These are phyloP conservation scores for Platynereis dumerilii DNA, from an alignment of 2,888 invertebrate species.

Conservation along the genomic window DNA sequence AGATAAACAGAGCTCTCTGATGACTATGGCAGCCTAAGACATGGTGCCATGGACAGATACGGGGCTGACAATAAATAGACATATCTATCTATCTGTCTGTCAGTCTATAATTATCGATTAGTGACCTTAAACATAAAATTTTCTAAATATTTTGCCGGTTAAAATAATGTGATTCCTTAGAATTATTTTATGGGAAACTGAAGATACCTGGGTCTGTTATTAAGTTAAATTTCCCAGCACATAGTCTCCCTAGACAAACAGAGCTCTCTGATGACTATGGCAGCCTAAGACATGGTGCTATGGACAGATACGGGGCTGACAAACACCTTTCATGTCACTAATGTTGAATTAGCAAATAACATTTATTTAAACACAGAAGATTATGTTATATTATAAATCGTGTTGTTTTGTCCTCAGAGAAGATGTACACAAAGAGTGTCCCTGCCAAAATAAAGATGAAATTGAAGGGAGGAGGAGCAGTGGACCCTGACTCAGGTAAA, in stretches of 20 bases:
- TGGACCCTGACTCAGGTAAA: conserved; percentile 83
- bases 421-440: conserved; percentile 56
- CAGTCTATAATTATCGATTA: background rate
- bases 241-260: conserved; percentile 48
- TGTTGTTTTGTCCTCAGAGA: conserved; percentile 48
- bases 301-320: conserved; percentile 61
- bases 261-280: conserved; percentile 59
- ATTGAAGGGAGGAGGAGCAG: conserved; percentile 84
- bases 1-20: conserved; percentile 54
- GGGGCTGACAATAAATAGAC: conserved; percentile 43
- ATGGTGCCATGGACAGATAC: conserved; percentile 58
- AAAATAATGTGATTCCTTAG: too few species aligned
- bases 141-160: too few species aligned
- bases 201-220: background rate
- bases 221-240: conserved; percentile 28
- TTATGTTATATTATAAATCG: too few species aligned
- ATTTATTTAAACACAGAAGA: background rate
- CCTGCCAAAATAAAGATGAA: conserved; percentile 70
- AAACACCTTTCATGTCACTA: background rate
- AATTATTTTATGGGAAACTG: too few species aligned
- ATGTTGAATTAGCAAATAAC: background rate
- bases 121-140: background rate
- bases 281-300: conserved; percentile 39
- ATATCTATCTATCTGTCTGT: conserved; percentile 6
- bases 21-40: conserved; percentile 50